Base-by-base conservation (phyloP, 2,888 invertebrate species). In the Perdita meconis region DNA sequence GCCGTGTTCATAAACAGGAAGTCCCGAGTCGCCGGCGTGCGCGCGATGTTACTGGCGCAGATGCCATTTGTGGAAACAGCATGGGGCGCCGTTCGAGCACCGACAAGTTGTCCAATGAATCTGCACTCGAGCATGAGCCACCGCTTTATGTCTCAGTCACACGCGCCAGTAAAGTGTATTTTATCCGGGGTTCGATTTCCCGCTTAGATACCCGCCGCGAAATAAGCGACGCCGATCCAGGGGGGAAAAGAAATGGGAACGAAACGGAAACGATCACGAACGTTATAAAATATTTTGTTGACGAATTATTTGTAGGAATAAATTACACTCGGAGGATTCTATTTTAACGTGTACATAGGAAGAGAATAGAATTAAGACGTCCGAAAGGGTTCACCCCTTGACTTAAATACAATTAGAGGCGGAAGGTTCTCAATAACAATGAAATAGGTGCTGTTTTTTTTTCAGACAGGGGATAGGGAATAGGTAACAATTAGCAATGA, bases 91-190 rank as follows among this genome's bases (percentile, higher is more conserved):
- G 70, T 77, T 70, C 70, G 70, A 76, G 77, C 59, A 76, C 77
- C 69, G 65, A 66, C 78, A 77, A 78, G 60, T 78, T 70, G 78
- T 61, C 70, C 70, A 68, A 78, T 78, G 78, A 78, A 78, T 78
- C 78, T 77, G 78, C 51, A 44, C 50, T 22, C 51, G 56, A 42
- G 56, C 60, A 76, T 57, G 61, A 63, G 66, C 61, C 78, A 50
- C 59, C 61, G 61, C 65, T 77, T 77, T 77, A 78, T 78, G 78
- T 71, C 78, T 70, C 70, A 55, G 78, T 78, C 78, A 77, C 64
- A 47, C 56, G 78, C 42, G 36, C 13, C 61, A 60, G 77, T 78
- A 78, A 66, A 65, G 70, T 78, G 42, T 78, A 78, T 66, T 65
- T 77, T 77, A 78, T 78, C 70, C 51, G 50, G n/a, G 38, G n/a